These are phyloP conservation scores for Mungos mungo DNA, from an alignment of 2,113 vertebrate species.

Conservation along the genomic window DNA sequence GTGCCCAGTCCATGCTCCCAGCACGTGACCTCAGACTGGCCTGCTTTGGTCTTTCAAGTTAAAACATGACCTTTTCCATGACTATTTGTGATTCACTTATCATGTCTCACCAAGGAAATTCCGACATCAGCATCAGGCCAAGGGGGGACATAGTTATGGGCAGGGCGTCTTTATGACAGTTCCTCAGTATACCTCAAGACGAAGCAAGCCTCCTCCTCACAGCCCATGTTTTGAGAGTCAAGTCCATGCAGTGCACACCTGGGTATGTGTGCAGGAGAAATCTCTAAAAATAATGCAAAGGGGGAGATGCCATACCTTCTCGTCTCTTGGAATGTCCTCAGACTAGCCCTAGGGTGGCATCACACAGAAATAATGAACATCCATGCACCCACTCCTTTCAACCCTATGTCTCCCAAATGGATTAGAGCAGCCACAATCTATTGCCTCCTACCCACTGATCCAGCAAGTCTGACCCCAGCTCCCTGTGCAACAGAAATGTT, in stretches of 20 bases:
- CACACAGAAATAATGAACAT: not conserved
- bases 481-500: not conserved
- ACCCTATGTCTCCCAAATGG: not conserved
- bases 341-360: not conserved
- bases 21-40: not conserved
- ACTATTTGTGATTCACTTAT: not conserved
- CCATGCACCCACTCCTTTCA: not conserved
- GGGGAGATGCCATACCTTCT: not conserved
- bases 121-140: not conserved
- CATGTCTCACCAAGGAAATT: slow-evolving; percentile 10
- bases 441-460: not conserved
- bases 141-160: not conserved
- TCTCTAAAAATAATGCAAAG: not conserved
- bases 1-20: not conserved
- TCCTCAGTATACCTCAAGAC: not conserved
- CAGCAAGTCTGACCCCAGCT: not conserved
- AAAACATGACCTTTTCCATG: not conserved
- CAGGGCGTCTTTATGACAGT: not conserved
- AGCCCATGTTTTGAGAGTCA: not conserved
- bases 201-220: not conserved
- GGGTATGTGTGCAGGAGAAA: not conserved
- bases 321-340: not conserved
- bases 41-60: slow-evolving; percentile 10
- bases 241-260: not conserved
- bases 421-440: not conserved